Percentiles rank a stretch among this genome's conserved stretches.
Conservation (phyloP, 1,140 invertebrate genomes). For the Neodiprion virginianus region DNA sequence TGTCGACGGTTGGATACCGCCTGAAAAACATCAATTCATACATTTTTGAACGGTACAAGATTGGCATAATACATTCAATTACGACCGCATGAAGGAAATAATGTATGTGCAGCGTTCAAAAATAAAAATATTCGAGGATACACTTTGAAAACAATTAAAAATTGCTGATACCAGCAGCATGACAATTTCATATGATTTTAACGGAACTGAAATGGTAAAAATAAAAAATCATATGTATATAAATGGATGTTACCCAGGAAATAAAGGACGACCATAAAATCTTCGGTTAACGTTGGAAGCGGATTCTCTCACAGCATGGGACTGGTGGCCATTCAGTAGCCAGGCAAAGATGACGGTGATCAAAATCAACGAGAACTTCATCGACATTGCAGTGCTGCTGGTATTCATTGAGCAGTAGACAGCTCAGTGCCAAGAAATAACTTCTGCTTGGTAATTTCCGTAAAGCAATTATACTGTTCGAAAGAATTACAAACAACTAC, state of each 20-base stretch:
- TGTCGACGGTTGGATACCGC: constrained; percentile 47
- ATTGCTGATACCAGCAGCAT: neutral
- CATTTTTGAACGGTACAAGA: too few relatives aligned
- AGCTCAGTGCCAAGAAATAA: too few relatives aligned
- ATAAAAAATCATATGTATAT: neutral
- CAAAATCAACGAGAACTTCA: neutral
- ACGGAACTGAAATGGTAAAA: neutral
- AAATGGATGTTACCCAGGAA: constrained; percentile 28
- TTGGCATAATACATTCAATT: too few relatives aligned
- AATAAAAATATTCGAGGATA: too few relatives aligned
- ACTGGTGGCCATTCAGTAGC: constrained; percentile 30
- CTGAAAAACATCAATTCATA: neutral
- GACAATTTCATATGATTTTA: neutral
- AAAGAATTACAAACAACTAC: too few relatives aligned
- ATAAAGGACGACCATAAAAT: constrained; percentile 28
- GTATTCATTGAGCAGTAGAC: neutral
- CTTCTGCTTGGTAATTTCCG: constrained; percentile 30
- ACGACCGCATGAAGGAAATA: too few relatives aligned
- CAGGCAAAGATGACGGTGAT: constrained; percentile 5
- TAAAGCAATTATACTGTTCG: constrained; percentile 7
- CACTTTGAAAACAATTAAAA: neutral
- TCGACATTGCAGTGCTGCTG: neutral
- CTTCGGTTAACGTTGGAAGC: constrained; percentile 28
- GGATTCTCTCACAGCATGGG: constrained; percentile 28
- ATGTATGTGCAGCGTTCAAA: too few relatives aligned